Evolutionary conservation across 2,113 vertebrate species (phyloP), one percentile per base, ranked within the genome.

Genomic region (Coracopsis vasa): DNA sequence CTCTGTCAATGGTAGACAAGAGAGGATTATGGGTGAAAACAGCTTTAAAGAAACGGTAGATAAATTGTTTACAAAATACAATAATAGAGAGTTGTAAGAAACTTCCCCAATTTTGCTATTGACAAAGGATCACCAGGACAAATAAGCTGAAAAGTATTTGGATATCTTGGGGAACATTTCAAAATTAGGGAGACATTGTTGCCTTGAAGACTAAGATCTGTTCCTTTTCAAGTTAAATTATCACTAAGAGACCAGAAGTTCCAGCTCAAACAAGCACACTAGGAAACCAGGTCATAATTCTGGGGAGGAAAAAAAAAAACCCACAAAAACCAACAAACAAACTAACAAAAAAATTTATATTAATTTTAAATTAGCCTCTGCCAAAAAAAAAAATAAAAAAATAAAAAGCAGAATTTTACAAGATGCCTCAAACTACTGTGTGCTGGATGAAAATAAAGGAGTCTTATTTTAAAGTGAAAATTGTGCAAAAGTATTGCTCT

Each of bases 1-100:
- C 93, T 94, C 98, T 97, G 97, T 98, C 97, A 98, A 95, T 98
- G 97, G 98, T 97, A 98, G 98, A 98, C 98, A 98, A 97, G 97
- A 98, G 98, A 98, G 98, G 97, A 98, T 98, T 98, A 61, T 96
- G 64, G 84, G 92, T 97, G 95, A 94, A 93, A 97, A 97, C 90
- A 88, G 51, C 61, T 78, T 88, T 75, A 80, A 94, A 92, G 96
- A 92, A 72, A 53, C 65, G 84, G 94, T 89, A 95, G 94, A 81
- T 77, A 80, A 93, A 96, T 94, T 95, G 82, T 92, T 97, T 90
- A 86, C 86, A 90, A 96, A 97, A 93, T 95, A 88, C 66, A 88
- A 66, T 85, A 80, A 81, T 35, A 90, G 11, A 44, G 53, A 88
- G 11, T 84, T 75, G 51, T 45, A 86, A 84, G 35, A 94, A 95